Percentiles rank a stretch among this genome's conserved stretches.
Conservation (phyloP, 2,113 vertebrate species). For the Vulpes ferrilata region DNA sequence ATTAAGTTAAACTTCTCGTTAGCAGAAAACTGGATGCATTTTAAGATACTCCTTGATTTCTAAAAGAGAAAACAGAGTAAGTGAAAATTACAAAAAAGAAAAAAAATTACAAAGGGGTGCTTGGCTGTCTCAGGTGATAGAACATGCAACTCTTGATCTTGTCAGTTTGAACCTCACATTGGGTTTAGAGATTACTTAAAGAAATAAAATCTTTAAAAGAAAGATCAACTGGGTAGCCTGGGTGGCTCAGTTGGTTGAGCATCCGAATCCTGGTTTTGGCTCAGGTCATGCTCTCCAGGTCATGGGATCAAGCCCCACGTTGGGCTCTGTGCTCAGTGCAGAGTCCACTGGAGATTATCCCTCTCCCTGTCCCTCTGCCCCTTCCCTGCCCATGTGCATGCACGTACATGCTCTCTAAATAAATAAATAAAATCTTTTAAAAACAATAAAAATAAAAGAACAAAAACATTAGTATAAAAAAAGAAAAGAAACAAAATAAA, state of each 20-base stretch:
- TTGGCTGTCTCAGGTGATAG: background rate
- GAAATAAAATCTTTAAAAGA: background rate
- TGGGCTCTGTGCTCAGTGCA: too few species aligned
- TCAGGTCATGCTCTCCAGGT: background rate
- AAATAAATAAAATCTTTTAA: background rate
- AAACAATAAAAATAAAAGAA: background rate
- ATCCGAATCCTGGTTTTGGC: background rate
- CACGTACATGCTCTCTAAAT: too few species aligned
- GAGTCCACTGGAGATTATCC: too few species aligned
- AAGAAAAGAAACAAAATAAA: background rate
- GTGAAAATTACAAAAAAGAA: background rate
- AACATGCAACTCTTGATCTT: background rate
- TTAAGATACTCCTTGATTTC: constrained; percentile 91
- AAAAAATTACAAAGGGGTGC: background rate
- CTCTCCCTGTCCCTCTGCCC: too few species aligned
- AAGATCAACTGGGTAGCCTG: background rate
- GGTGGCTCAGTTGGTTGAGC: too few species aligned
- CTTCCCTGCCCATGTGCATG: too few species aligned
- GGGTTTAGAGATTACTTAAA: background rate
- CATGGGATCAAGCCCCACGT: too few species aligned
- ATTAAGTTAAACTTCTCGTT: constrained; percentile 90
- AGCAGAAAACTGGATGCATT: constrained; percentile 94
- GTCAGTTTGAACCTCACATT: background rate
- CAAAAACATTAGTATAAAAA: background rate
- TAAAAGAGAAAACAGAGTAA: constrained; percentile 82